These are phyloP conservation scores for Oryzias javanicus DNA, from an alignment of 2,113 vertebrate genomes.

Conservation along the genomic window DNA sequence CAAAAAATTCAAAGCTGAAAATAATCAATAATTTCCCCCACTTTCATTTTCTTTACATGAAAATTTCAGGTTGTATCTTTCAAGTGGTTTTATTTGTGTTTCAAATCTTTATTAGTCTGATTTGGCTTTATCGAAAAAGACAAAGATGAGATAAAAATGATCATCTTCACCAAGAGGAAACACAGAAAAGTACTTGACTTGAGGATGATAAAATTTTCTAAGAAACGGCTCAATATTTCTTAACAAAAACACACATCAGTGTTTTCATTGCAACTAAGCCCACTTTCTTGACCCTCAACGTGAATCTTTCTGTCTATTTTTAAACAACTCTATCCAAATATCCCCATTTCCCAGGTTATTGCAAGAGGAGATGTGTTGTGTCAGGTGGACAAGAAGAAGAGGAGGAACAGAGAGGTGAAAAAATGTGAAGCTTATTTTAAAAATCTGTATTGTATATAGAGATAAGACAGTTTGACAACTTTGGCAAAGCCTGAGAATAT, in stretches of 20 bases:
- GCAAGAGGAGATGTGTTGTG: slow-evolving; percentile 18
- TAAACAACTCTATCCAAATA: slow-evolving; percentile 34
- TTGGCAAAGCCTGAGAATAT: neutral
- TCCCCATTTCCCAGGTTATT: slow-evolving; percentile 24
- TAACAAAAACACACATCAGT: slow-evolving; percentile 30
- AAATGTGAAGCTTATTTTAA: slow-evolving; percentile 31
- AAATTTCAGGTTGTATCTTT: no score
- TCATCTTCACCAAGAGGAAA: neutral
- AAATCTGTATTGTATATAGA: neutral
- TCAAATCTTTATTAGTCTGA: no score
- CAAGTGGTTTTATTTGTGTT: no score
- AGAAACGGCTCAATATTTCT: slow-evolving; percentile 14
- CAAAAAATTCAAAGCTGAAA: no score
- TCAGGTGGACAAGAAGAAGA: slow-evolving; percentile 46
- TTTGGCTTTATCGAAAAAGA: no score
- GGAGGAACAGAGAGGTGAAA: slow-evolving; percentile 32
- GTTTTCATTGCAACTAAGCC: slow-evolving; percentile 52
- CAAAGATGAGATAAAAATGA: no score
- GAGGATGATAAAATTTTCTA: neutral
- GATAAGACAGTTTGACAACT: neutral
- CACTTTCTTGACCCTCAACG: slow-evolving; percentile 40
- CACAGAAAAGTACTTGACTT: no score
- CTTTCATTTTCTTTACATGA: no score
- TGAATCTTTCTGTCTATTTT: slow-evolving; percentile 49
- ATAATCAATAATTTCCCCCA: no score